A percentile compares a stretch with the other conserved stretches of the same genome.
These are phyloP conservation scores for Altica lythri DNA, from an alignment of 2,888 invertebrate species.

Conservation along the genomic window DNA sequence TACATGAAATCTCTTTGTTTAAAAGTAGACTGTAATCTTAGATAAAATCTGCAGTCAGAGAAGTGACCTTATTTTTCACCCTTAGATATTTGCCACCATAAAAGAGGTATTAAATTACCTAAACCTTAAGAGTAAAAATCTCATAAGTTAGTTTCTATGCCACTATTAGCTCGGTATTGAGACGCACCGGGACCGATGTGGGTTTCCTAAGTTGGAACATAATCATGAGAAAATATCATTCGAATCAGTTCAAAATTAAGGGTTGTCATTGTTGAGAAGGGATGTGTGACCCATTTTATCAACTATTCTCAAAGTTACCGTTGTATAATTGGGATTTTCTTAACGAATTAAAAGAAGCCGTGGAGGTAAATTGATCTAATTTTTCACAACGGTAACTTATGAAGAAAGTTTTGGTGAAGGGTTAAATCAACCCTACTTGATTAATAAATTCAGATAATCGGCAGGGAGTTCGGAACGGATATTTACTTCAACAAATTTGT, in stretches of 20 bases:
- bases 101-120: conserved; percentile 58
- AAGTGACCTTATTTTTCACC: conserved; percentile 52
- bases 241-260: conserved; percentile 57
- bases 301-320: conserved; percentile 41
- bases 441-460: conserved; percentile 27
- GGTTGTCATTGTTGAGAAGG: conserved; percentile 55
- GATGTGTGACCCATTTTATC: conserved; percentile 50
- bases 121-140: conserved; percentile 51
- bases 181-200: conserved; percentile 25
- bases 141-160: conserved; percentile 52
- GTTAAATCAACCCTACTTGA: conserved; percentile 24
- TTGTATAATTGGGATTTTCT: conserved; percentile 46
- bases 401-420: conserved; percentile 23
- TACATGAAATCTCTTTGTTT: conserved; percentile 22
- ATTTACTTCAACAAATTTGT: conserved; percentile 22
- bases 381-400: conserved; percentile 27
- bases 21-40: conserved; percentile 29
- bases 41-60: conserved; percentile 46
- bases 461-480: conserved; percentile 13
- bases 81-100: conserved; percentile 56
- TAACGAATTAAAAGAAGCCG: conserved; percentile 41
- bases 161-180: conserved; percentile 41
- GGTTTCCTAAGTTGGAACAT: conserved; percentile 26
- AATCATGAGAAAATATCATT: conserved; percentile 57
- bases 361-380: conserved; percentile 39